A percentile compares a stretch with the other conserved stretches of the same genome.
Evolutionary conservation across 2,888 invertebrate species (phyloP).

Genomic region (Chrysotoxum bicinctum): DNA sequence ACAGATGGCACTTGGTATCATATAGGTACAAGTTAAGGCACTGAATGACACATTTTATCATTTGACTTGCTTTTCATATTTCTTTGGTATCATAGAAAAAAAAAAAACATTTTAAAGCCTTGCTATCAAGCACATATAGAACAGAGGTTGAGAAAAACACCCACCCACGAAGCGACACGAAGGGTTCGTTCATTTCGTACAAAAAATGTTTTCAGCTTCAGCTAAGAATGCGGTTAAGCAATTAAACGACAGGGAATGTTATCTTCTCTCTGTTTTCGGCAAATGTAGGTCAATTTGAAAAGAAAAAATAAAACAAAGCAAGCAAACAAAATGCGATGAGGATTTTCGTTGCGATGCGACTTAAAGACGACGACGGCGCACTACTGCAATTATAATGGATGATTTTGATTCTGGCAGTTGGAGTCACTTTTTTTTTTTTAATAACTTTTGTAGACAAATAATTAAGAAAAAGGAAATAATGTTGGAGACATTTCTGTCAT

Average conservation of each 20-base stretch:
- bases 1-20: slow-evolving; percentile 5
- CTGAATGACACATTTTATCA: slow-evolving; percentile 45
- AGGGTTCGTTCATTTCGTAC: slow-evolving; percentile 3
- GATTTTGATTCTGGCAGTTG: slow-evolving; percentile 17
- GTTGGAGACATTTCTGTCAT: slow-evolving; percentile 23
- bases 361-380: slow-evolving; percentile 37
- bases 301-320: slow-evolving; percentile 27
- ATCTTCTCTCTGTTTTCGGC: slow-evolving; percentile 66
- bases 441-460: slow-evolving; percentile 51
- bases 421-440: slow-evolving; percentile 32
- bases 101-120: slow-evolving; percentile 14
- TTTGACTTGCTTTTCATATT: slow-evolving; percentile 21
- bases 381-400: slow-evolving; percentile 41
- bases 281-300: slow-evolving; percentile 59
- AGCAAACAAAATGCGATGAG: slow-evolving; percentile 49
- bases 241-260: slow-evolving; percentile 60
- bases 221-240: slow-evolving; percentile 60
- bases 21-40: not conserved
- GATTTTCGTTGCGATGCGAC: slow-evolving; percentile 40
- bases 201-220: slow-evolving; percentile 18
- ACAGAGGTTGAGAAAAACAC: not conserved
- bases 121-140: slow-evolving; percentile 22
- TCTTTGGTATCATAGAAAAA: slow-evolving; percentile 24
- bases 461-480: slow-evolving; percentile 20
- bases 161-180: not conserved